These are phyloP conservation scores for Ceyx cyanopectus DNA, from an alignment of 2,113 vertebrate genomes.

Conservation along the genomic window DNA sequence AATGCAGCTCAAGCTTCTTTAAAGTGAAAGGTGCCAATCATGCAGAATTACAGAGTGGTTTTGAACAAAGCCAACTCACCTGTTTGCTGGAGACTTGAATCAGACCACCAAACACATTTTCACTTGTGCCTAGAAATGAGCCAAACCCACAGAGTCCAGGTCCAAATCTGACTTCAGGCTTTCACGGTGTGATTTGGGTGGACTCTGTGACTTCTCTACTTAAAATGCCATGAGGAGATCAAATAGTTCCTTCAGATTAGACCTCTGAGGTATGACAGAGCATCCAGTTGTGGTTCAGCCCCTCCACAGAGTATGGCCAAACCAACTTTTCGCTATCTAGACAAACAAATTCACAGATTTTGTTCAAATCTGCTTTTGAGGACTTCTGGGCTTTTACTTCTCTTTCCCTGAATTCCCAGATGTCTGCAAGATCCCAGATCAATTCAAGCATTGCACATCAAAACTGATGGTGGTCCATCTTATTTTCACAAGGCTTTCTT, in stretches of 20 bases:
- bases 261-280: not conserved
- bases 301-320: rapidly evolving
- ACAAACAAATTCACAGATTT: not conserved
- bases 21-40: slow-evolving; percentile 33
- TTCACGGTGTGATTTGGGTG: not conserved
- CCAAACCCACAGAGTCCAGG: slow-evolving; percentile 44
- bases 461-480: not conserved
- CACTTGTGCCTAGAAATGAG: not conserved
- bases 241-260: not conserved
- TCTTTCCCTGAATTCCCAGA: not conserved
- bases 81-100: slow-evolving; percentile 45
- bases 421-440: not conserved
- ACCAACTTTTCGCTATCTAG: not conserved
- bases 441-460: not conserved
- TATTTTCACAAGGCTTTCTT: not conserved
- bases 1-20: not conserved
- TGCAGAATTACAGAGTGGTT: slow-evolving; percentile 20
- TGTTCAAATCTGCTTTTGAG: not conserved
- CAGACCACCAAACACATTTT: slow-evolving; percentile 41
- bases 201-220: not conserved
- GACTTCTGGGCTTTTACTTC: not conserved
- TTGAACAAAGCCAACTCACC: slow-evolving; percentile 54
- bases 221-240: not conserved
- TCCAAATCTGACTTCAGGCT: not conserved
- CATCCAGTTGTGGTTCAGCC: not conserved